Evolutionary conservation across 2,113 vertebrate species (phyloP).

Genomic region (Pygoscelis adeliae): DNA sequence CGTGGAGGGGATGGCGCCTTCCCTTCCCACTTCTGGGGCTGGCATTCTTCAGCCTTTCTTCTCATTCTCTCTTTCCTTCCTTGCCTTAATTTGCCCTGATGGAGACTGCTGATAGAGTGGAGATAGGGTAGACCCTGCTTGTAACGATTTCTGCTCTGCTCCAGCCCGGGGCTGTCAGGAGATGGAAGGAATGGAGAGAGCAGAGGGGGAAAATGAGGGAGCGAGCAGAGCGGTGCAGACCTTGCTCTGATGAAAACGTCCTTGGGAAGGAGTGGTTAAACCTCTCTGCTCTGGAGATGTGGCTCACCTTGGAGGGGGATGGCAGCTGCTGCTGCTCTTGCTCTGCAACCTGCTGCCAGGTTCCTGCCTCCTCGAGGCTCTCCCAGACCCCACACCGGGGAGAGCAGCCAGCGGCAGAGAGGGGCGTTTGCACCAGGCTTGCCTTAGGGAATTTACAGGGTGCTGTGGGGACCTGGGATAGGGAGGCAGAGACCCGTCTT

Average conservation of each 20-base stretch:
- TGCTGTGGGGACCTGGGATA: background rate
- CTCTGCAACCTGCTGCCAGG: background rate
- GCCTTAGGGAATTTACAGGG: background rate
- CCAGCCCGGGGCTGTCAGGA: background rate
- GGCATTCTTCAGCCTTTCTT: background rate
- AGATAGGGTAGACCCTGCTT: background rate
- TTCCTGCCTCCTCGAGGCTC: background rate
- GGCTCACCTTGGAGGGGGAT: background rate
- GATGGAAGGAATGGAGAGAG: background rate
- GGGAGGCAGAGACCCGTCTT: background rate
- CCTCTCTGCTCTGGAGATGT: background rate
- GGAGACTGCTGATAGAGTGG: background rate
- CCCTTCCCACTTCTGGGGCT: background rate
- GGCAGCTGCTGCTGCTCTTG: background rate
- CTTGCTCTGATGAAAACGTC: conserved; percentile 13
- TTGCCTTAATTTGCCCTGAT: background rate
- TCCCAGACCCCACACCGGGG: background rate
- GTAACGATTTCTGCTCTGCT: conserved; percentile 29
- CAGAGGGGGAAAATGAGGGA: background rate
- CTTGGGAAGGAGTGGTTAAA: background rate
- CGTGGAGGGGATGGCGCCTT: background rate
- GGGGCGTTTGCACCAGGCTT: background rate
- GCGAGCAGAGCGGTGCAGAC: background rate
- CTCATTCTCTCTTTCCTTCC: background rate
- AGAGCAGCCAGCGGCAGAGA: background rate